These are phyloP conservation scores for Ailurus styani DNA, from an alignment of 2,113 vertebrate genomes.

Conservation along the genomic window DNA sequence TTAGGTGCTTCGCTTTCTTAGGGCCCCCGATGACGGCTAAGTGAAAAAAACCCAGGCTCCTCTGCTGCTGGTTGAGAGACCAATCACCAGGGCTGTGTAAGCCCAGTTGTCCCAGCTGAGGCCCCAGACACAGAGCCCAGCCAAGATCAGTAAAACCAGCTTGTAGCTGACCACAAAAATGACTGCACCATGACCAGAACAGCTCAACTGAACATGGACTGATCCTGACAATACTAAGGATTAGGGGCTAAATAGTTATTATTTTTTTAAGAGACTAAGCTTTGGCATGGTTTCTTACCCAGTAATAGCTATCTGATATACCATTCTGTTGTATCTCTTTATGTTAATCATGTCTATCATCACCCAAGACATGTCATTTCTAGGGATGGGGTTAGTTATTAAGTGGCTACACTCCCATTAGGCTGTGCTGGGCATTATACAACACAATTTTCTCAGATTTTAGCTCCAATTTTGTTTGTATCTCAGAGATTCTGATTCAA, in stretches of 20 bases:
- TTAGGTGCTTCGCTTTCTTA: neutral
- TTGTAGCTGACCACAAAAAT: neutral
- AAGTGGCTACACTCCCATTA: neutral
- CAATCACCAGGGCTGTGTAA: neutral
- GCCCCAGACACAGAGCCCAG: neutral
- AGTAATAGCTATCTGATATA: neutral
- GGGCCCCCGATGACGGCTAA: too few relatives aligned
- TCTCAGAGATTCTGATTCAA: constrained; percentile 22
- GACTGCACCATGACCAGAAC: neutral
- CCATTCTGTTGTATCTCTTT: neutral
- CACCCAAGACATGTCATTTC: neutral
- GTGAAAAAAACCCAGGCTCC: neutral
- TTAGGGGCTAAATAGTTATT: neutral
- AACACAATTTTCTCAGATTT: neutral
- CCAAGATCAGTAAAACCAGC: neutral
- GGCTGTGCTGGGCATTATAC: neutral
- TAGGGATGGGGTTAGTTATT: neutral
- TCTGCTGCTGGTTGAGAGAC: neutral
- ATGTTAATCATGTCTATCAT: neutral
- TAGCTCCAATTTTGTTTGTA: neutral
- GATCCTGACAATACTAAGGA: neutral
- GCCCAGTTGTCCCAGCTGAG: neutral
- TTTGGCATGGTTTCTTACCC: neutral
- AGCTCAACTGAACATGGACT: neutral
- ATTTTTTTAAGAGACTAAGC: neutral